These are phyloP conservation scores for Caretta caretta DNA, from an alignment of 2,113 vertebrate genomes.

Conservation along the genomic window DNA sequence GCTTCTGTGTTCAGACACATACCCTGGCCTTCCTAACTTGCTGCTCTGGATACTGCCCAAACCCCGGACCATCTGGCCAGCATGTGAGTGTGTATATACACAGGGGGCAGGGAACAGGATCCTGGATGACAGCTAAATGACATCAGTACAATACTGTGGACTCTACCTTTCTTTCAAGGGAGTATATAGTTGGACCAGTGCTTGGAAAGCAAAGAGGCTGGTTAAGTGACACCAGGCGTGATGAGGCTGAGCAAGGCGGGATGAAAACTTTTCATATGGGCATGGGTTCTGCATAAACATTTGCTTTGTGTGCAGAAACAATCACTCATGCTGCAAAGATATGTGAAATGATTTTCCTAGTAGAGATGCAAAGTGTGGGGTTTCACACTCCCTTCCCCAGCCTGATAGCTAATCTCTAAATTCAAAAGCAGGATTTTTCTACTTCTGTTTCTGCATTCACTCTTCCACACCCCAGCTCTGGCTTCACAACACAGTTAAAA, in stretches of 20 bases:
- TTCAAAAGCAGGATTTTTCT: not conserved
- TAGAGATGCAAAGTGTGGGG: not conserved
- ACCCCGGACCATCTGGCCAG: constrained; percentile 55
- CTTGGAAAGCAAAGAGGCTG: fast-evolving
- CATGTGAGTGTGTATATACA: not conserved
- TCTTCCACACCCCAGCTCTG: not conserved
- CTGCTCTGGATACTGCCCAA: constrained; percentile 56
- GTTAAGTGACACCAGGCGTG: not conserved
- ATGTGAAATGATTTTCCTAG: not conserved
- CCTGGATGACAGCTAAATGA: constrained; percentile 30
- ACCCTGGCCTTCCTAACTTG: constrained; percentile 44
- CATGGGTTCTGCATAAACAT: not conserved
- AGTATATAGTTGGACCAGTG: constrained; percentile 23
- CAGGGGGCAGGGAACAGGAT: constrained; percentile 38
- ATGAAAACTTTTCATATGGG: not conserved
- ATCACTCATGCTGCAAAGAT: not conserved
- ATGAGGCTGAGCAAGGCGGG: not conserved
- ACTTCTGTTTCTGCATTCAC: constrained; percentile 2
- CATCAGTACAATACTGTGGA: not conserved
- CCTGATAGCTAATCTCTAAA: not conserved
- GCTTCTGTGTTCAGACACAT: constrained; percentile 52
- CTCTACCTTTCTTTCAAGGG: constrained; percentile 17
- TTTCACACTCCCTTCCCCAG: not conserved
- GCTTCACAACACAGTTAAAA: not conserved
- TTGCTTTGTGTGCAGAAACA: constrained; percentile 5